A percentile compares a stretch with the other conserved stretches of the same genome.
Conservation (phyloP, 2,797 vertebrate species). For the Gobio occitaniae region DNA sequence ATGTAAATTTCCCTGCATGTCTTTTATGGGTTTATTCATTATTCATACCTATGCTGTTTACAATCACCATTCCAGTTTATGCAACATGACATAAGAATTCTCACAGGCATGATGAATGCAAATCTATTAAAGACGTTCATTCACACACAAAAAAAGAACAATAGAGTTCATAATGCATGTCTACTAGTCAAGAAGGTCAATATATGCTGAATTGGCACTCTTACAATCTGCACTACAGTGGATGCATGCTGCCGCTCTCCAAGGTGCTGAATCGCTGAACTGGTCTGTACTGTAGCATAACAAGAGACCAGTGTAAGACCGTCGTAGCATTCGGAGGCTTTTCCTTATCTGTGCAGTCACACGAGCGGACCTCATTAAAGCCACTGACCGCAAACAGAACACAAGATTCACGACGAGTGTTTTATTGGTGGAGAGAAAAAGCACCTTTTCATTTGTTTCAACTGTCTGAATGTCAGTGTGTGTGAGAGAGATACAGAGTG, state of each 20-base stretch:
- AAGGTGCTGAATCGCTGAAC: constrained; percentile 61
- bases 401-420: constrained; percentile 39
- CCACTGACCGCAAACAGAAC: constrained; percentile 46
- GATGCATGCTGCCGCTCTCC: constrained; percentile 36
- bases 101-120: not conserved
- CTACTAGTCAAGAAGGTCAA: constrained; percentile 48
- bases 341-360: constrained; percentile 34
- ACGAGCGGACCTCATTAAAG: constrained; percentile 46
- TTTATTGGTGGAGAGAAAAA: constrained; percentile 25
- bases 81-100: constrained; percentile 6
- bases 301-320: constrained; percentile 17
- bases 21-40: not conserved
- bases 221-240: constrained; percentile 13
- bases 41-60: not conserved
- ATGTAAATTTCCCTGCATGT: not conserved
- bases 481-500: constrained; percentile 3
- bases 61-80: not conserved
- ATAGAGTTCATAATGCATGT: not conserved
- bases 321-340: constrained; percentile 8
- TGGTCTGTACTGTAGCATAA: constrained; percentile 35
- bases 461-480: constrained; percentile 38
- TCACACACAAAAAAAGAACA: constrained; percentile 11
- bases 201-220: constrained; percentile 61
- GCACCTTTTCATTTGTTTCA: constrained; percentile 19
- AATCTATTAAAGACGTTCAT: not conserved